These are phyloP conservation scores for Merodon equestris DNA, from an alignment of 2,888 invertebrate species.

Conservation along the genomic window DNA sequence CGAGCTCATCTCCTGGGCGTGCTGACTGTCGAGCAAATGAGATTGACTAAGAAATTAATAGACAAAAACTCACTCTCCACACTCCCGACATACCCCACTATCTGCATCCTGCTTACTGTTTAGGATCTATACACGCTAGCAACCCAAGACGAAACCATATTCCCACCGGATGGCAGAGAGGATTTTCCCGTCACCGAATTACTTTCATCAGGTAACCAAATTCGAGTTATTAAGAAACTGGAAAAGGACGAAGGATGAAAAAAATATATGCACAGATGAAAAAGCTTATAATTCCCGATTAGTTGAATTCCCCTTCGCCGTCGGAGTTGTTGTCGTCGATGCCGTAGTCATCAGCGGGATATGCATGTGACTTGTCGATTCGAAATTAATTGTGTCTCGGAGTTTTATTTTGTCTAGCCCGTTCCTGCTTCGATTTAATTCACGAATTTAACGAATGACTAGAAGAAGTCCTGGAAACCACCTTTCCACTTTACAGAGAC, in stretches of 20 bases:
- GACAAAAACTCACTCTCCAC: background rate
- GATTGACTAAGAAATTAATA: constrained; percentile 4
- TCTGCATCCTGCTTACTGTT: background rate
- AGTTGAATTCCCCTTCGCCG: constrained; percentile 12
- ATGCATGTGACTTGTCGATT: constrained; percentile 63
- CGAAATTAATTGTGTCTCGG: constrained; percentile 64
- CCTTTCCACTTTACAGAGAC: constrained; percentile 25
- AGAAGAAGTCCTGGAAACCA: constrained; percentile 42
- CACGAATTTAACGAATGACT: constrained; percentile 64
- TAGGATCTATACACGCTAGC: background rate
- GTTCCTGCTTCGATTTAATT: constrained; percentile 64
- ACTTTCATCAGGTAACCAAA: constrained; percentile 46
- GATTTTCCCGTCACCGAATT: constrained; percentile 37
- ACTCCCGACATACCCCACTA: background rate
- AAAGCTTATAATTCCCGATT: constrained; percentile 59
- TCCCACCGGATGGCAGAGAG: constrained; percentile 5
- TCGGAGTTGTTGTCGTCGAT: constrained; percentile 21
- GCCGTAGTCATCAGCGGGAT: constrained; percentile 42
- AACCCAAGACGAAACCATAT: constrained; percentile 1
- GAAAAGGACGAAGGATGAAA: constrained; percentile 6
- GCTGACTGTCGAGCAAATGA: too few species aligned
- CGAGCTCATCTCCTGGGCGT: too few species aligned
- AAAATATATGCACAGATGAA: too few species aligned
- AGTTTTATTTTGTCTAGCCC: constrained; percentile 64
- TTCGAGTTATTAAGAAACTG: constrained; percentile 50